Conservation (phyloP, 2,888 invertebrate genomes). For the Stenchaetothrips biformis region DNA sequence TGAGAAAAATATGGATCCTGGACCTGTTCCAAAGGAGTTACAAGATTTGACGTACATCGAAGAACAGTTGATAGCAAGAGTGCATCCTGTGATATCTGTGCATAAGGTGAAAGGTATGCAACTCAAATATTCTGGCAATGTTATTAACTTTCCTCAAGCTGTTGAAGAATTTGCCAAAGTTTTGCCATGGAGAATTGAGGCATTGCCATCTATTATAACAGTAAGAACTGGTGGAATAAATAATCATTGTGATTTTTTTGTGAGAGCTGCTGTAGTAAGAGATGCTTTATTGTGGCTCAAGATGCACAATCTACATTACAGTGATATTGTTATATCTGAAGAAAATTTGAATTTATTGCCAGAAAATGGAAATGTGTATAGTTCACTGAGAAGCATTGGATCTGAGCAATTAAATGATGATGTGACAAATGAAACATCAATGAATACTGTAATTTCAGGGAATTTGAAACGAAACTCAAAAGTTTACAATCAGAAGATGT, state of each 20-base stretch:
- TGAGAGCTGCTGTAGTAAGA: not conserved
- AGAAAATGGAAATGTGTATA: conserved; percentile 26
- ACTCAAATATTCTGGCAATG: conserved; percentile 29
- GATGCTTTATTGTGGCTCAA: conserved; percentile 6
- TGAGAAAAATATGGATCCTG: not conserved
- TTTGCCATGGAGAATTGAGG: conserved; percentile 3
- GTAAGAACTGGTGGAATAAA: not conserved
- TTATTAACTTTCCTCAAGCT: conserved; percentile 32
- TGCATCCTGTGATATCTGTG: no score
- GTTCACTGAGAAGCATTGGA: no score
- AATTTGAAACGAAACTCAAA: no score
- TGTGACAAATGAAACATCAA: not conserved
- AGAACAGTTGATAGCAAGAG: conserved; percentile 29
- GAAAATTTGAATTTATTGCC: conserved; percentile 1
- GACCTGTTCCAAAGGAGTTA: conserved; percentile 14
- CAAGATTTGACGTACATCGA: conserved; percentile 28
- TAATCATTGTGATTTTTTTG: conserved; percentile 24
- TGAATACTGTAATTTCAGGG: no score
- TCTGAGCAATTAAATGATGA: not conserved
- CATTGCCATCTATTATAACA: conserved; percentile 10
- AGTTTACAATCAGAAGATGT: no score
- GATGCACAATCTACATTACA: conserved; percentile 23
- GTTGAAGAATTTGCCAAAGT: conserved; percentile 28
- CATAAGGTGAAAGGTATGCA: conserved; percentile 30
- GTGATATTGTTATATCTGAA: conserved; percentile 8